Conservation (phyloP, 2,113 vertebrate genomes). For the Notarius lentiginosus region DNA sequence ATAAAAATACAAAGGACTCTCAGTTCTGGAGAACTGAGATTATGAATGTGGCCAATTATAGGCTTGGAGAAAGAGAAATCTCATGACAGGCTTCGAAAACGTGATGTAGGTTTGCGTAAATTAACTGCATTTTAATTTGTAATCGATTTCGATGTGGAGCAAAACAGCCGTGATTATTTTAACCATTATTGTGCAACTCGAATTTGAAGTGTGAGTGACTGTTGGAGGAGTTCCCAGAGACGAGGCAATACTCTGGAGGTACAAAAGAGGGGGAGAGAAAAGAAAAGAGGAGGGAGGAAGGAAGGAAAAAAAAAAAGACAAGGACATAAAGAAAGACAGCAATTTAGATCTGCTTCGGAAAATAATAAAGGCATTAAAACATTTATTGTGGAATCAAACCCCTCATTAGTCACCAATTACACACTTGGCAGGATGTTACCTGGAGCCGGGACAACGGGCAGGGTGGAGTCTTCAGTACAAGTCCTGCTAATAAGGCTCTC, state of each 20-base stretch:
- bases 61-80: not conserved
- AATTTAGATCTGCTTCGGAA: not conserved
- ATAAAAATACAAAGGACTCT: not conserved
- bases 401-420: not conserved
- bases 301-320: not conserved
- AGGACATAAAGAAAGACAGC: too few species aligned
- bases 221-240: not conserved
- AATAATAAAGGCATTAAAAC: not conserved
- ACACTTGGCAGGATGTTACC: conserved; percentile 64
- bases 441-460: conserved; percentile 74
- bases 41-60: not conserved
- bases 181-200: not conserved
- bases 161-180: not conserved
- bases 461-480: conserved; percentile 73
- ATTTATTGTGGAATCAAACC: not conserved
- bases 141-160: not conserved
- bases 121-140: not conserved
- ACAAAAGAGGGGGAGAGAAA: not conserved
- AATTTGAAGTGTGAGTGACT: not conserved
- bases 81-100: not conserved
- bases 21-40: not conserved
- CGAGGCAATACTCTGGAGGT: not conserved
- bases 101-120: not conserved
- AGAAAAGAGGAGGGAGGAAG: not conserved
- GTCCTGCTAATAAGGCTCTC: conserved; percentile 80